Evolutionary conservation across 1,140 invertebrate genomes (phyloP).

Genomic region (Diuraphis noxia): DNA sequence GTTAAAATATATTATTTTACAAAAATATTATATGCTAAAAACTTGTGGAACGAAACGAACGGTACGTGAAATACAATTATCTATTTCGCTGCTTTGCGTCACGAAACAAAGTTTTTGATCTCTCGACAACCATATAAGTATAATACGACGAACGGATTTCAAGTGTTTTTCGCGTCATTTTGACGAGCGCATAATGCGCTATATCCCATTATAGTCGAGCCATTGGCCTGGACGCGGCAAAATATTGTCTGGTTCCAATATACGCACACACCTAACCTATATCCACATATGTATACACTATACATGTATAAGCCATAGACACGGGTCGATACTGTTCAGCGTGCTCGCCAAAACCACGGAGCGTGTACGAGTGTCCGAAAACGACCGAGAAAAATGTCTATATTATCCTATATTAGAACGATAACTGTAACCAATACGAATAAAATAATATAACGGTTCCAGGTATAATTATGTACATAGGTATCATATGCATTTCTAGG

Average conservation of each 20-base stretch:
- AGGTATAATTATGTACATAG: neutral
- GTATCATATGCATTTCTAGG: no score
- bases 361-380: neutral
- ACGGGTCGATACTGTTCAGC: neutral
- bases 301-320: neutral
- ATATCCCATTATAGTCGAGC: neutral
- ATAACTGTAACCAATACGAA: neutral
- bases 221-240: neutral
- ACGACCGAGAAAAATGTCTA: neutral
- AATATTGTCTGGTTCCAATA: conserved; percentile 7
- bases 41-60: no score
- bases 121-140: neutral
- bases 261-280: neutral
- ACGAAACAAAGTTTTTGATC: no score
- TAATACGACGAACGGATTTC: conserved; percentile 25
- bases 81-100: no score
- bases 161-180: conserved; percentile 7
- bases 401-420: neutral
- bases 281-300: neutral
- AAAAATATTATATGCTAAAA: neutral
- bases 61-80: no score
- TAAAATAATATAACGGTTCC: neutral
- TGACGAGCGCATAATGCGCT: neutral
- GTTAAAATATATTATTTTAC: neutral
- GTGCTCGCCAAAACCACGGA: neutral